Evolutionary conservation across 2,113 vertebrate genomes (phyloP), one percentile per base, ranked within the genome.

Genomic region (Ictidomys tridecemlineatus): DNA sequence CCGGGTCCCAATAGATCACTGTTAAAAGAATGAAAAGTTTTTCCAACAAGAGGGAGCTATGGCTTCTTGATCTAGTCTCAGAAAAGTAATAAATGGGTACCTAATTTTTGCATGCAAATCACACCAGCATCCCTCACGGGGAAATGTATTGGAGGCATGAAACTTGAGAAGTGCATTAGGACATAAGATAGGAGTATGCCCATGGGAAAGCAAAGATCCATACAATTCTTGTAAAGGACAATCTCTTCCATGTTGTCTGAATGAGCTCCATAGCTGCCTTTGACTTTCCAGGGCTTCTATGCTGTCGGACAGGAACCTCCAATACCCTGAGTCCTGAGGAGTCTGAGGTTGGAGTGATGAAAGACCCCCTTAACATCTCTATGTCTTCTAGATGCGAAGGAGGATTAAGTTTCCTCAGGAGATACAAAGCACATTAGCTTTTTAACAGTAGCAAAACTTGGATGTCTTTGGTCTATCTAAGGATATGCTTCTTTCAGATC

Each of bases 81-180:
- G 48, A 32, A 34, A 28, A 93, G 2, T 24, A 42, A 51, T 4
- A 48, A 51, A 42, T 6, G 39, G 79, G 9, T n/a, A 34, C 76
- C 65, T 87, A 37, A 86, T 30, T 85, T 87, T 51, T 86, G 16
- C 45, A 14, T 11, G 39, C 70, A 77, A 93, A 26, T 91, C 85
- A 61, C 39, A 12, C 7, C 18, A 56, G 45, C 42, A 30, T 82
- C 74, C 53, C 48, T 77, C 74, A 39, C 56, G 34, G 24, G 58
- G 34, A 85, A 51, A 9, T 70, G 17, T 45, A 8, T 3, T 58
- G 48, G 37, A 86, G 51, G 28, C 74, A 6, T 58, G 56, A n/a
- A 82, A 32, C 58, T 39, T 39, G 34, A 48, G 70, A 79, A 79
- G 37, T 53, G 4, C 34, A 32, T 28, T 37, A 32, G 45, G 61